phyloP scores from a whole-genome alignment of 37 sponge, comb jelly and placozoan species.

The Petrosia ficiformis region DNA sequence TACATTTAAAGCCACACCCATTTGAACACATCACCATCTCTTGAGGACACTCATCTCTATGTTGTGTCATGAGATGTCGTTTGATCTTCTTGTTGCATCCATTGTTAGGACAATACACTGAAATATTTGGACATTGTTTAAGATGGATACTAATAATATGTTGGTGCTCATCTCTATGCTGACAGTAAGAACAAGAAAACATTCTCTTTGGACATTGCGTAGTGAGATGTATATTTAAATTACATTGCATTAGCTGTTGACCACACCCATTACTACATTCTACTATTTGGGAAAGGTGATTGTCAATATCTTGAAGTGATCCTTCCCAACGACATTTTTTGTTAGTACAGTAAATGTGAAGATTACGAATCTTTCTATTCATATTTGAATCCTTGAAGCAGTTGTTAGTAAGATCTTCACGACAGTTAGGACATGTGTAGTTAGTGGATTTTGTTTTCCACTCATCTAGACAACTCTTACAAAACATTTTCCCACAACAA shows the following conservation, averaged over 20 bases:
- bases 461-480: no score
- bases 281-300: constrained; percentile 1
- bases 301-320: no score
- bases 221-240: not conserved
- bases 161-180: not conserved
- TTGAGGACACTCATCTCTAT: not conserved
- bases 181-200: not conserved
- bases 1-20: not conserved
- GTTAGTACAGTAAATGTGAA: no score
- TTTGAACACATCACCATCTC: not conserved
- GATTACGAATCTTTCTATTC: no score
- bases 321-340: no score
- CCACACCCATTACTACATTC: not conserved
- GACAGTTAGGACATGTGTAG: no score
- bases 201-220: not conserved
- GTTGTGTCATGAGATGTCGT: not conserved
- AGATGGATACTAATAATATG: not conserved
- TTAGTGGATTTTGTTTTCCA: no score
- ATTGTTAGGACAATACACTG: not conserved
- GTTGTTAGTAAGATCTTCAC: no score
- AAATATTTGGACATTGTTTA: not conserved
- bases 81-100: not conserved
- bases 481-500: no score
- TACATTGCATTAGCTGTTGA: not conserved
- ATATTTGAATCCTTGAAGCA: no score